Evolutionary conservation across 2,888 invertebrate genomes (phyloP).

Genomic region (Andrena minutula): DNA sequence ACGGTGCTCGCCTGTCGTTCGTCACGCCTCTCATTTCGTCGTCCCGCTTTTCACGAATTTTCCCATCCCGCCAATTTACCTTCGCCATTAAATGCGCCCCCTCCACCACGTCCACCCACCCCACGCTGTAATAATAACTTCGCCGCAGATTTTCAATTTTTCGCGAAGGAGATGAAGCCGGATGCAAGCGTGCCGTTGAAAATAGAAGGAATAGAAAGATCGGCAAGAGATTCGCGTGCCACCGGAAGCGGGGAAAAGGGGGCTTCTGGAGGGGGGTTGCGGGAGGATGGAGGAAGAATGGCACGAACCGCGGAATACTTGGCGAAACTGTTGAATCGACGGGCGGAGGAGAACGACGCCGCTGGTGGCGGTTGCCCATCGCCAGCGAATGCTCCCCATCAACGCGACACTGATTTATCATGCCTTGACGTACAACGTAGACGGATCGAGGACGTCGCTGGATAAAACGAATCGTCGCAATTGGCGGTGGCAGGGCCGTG

Average conservation of each 20-base stretch:
- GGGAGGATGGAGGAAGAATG: neutral
- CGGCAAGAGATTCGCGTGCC: neutral
- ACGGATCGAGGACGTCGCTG: slow-evolving; percentile 71
- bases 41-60: slow-evolving; percentile 8
- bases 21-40: neutral
- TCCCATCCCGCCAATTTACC: slow-evolving; percentile 32
- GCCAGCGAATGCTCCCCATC: slow-evolving; percentile 61
- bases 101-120: neutral
- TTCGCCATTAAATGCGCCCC: slow-evolving; percentile 27
- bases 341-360: slow-evolving; percentile 33
- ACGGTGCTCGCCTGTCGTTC: neutral
- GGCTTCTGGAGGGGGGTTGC: neutral
- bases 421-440: slow-evolving; percentile 73
- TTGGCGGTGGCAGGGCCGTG: slow-evolving; percentile 70
- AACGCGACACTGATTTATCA: slow-evolving; percentile 74
- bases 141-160: slow-evolving; percentile 43
- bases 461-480: slow-evolving; percentile 74
- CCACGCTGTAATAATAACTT: slow-evolving; percentile 31
- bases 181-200: slow-evolving; percentile 4
- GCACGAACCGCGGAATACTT: neutral
- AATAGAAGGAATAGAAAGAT: neutral
- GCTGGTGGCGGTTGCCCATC: slow-evolving; percentile 50
- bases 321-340: slow-evolving; percentile 31
- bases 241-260: neutral
- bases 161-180: slow-evolving; percentile 33